phyloP scores from a whole-genome alignment of 2,888 invertebrate species.

The Arenicola marina region DNA sequence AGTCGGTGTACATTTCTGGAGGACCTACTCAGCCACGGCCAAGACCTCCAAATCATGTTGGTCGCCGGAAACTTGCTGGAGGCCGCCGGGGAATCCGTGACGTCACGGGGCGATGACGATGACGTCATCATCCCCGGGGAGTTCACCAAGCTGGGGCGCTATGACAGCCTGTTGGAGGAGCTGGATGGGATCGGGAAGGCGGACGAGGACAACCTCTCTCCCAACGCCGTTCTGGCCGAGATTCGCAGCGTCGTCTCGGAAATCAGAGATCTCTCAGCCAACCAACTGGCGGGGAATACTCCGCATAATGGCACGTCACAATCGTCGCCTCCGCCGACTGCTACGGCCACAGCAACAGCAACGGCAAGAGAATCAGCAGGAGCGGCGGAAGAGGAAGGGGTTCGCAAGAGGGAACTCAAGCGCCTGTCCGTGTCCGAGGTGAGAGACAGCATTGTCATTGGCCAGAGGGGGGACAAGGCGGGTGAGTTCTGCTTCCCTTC shows the following conservation, averaged over 20 bases:
- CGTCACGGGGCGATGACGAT: too few species aligned
- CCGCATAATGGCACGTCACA: too few species aligned
- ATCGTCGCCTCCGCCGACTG: neutral
- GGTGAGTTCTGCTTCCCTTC: conserved; percentile 24
- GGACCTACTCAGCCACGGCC: conserved; percentile 9
- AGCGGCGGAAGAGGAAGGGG: neutral
- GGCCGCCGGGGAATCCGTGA: neutral
- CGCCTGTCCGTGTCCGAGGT: too few species aligned
- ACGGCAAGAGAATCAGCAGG: neutral
- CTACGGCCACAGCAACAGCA: neutral
- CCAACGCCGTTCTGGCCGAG: conserved; percentile 14
- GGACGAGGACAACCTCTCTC: neutral
- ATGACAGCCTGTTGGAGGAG: conserved; percentile 14
- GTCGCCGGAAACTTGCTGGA: neutral
- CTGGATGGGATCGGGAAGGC: neutral
- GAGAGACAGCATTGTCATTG: too few species aligned
- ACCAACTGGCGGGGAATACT: too few species aligned
- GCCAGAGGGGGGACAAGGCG: conserved; percentile 10
- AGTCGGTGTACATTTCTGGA: conserved; percentile 3
- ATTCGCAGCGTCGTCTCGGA: conserved; percentile 16
- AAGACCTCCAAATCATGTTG: conserved; percentile 18
- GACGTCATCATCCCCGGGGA: neutral
- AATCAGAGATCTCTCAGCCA: conserved; percentile 9
- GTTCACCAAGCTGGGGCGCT: conserved; percentile 12
- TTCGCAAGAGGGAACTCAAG: too few species aligned